Evolutionary conservation across 2,888 invertebrate species (phyloP).

Genomic region (Apamea sordens): DNA sequence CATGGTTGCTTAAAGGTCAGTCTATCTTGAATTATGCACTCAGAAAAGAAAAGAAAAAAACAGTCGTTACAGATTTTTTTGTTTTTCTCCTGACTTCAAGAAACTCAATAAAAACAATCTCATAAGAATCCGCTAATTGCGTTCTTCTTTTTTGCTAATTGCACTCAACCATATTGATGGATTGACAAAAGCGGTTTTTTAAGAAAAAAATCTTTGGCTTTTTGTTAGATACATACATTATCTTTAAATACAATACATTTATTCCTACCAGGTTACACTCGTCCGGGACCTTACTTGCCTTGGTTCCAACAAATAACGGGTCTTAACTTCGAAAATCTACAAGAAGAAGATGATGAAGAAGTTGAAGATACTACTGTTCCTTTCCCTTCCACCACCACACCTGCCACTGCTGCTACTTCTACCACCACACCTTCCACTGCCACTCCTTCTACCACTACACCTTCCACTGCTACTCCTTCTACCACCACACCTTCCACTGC

Average conservation of each 20-base stretch:
- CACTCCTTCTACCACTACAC: too few relatives aligned
- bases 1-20: too few relatives aligned
- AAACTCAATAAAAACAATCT: too few relatives aligned
- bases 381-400: neutral
- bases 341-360: slow-evolving; percentile 68
- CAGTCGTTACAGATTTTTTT: too few relatives aligned
- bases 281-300: slow-evolving; percentile 81
- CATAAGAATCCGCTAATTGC: too few relatives aligned
- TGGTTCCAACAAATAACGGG: slow-evolving; percentile 81
- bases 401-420: neutral
- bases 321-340: slow-evolving; percentile 80
- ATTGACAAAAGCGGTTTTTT: neutral
- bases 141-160: neutral
- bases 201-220: neutral
- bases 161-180: neutral
- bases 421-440: too few relatives aligned
- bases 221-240: neutral
- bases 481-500: too few relatives aligned
- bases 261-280: slow-evolving; percentile 78
- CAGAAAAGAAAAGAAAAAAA: too few relatives aligned
- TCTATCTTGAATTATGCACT: too few relatives aligned
- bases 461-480: too few relatives aligned
- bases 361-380: neutral
- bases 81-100: too few relatives aligned
- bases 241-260: neutral